Evolutionary conservation across 2,888 invertebrate species (phyloP).

Genomic region (Chymomyza fuscimana): DNA sequence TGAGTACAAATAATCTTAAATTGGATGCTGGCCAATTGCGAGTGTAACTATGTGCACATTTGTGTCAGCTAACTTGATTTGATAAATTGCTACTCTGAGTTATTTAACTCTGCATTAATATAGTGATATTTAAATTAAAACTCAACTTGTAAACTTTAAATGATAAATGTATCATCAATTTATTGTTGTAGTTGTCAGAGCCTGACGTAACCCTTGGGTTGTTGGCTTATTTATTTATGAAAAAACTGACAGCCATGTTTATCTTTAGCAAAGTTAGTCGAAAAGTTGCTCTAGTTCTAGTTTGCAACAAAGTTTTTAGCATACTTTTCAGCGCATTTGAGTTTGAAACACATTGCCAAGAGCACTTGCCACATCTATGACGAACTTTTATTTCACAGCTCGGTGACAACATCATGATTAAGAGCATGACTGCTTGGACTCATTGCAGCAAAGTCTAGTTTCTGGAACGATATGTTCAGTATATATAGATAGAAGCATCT

Average conservation of each 20-base stretch:
- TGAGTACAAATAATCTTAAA: background rate
- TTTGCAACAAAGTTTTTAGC: constrained; percentile 1
- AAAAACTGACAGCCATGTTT: constrained; percentile 1
- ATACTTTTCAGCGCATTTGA: constrained; percentile 4
- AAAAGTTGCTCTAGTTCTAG: background rate
- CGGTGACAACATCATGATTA: background rate
- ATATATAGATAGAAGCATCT: background rate
- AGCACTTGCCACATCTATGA: constrained; percentile 1
- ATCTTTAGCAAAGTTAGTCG: constrained; percentile 4
- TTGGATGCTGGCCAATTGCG: background rate
- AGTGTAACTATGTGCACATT: background rate
- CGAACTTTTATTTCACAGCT: constrained; percentile 1
- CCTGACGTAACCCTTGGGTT: background rate
- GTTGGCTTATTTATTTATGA: constrained; percentile 1
- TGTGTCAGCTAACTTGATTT: background rate
- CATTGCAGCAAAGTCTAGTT: background rate
- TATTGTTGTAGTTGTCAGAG: background rate
- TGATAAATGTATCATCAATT: background rate
- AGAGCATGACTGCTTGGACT: background rate
- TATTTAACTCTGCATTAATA: background rate
- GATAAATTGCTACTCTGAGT: background rate
- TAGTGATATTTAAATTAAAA: background rate
- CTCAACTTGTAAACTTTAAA: background rate
- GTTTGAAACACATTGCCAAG: background rate
- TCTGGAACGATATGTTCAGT: background rate